Conservation (phyloP, 2,113 vertebrate species). For the Circaetus cinerascens region DNA sequence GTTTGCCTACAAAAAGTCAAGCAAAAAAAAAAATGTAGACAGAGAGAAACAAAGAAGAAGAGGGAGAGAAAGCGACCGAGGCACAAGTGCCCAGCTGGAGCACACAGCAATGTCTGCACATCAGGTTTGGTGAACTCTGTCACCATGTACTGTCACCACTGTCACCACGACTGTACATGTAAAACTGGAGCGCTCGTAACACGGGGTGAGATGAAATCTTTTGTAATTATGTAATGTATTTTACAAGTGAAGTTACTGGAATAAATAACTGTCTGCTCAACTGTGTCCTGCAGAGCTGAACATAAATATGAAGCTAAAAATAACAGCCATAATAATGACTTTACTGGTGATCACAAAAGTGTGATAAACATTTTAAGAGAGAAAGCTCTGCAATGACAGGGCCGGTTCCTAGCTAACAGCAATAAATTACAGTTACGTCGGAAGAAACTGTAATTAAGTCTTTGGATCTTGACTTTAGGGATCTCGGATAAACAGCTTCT, state of each 20-base stretch:
- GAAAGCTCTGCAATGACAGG: background rate
- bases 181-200: background rate
- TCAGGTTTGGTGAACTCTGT: background rate
- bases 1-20: background rate
- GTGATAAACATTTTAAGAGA: background rate
- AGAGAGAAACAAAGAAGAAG: background rate
- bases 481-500: background rate
- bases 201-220: background rate
- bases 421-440: background rate
- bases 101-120: background rate
- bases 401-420: background rate
- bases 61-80: background rate
- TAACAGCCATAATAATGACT: background rate
- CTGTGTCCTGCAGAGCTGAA: background rate
- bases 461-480: background rate
- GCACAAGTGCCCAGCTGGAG: background rate
- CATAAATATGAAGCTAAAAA: constrained; percentile 12
- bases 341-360: background rate
- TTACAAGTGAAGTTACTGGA: background rate
- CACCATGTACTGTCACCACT: background rate
- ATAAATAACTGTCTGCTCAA: constrained; percentile 13
- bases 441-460: constrained; percentile 31
- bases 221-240: background rate
- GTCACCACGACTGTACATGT: background rate
- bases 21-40: rapidly evolving